Percentiles rank a stretch among this genome's conserved stretches.
Evolutionary conservation across 2,113 vertebrate genomes (phyloP).

Genomic region (Zosterops japonicus): DNA sequence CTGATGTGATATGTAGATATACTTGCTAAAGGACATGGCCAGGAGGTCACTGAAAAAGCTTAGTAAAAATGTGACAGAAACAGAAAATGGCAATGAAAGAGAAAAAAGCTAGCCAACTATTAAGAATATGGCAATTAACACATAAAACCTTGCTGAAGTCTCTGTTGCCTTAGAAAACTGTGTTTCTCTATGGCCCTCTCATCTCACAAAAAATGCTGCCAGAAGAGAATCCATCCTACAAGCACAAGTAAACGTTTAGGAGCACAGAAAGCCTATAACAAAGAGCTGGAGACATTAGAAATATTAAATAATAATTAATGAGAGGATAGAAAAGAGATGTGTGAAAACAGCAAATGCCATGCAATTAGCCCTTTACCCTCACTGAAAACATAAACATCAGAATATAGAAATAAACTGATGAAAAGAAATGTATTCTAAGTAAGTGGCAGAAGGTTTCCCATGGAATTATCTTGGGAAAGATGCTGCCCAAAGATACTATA

Average conservation of each 20-base stretch:
- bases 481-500: not conserved
- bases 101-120: not conserved
- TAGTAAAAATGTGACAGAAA: not conserved
- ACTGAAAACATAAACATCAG: not conserved
- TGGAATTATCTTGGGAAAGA: not conserved
- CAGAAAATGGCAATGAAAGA: not conserved
- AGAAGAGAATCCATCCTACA: not conserved
- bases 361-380: not conserved
- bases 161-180: not conserved
- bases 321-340: not conserved
- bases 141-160: not conserved
- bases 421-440: not conserved
- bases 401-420: not conserved
- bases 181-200: not conserved
- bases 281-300: not conserved
- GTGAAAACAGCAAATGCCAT: not conserved
- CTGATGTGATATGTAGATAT: not conserved
- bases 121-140: not conserved
- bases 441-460: not conserved
- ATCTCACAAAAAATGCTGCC: not conserved
- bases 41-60: not conserved
- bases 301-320: not conserved
- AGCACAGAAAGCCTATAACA: not conserved
- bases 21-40: not conserved
- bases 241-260: not conserved